Conservation (phyloP, 2,113 vertebrate species). For the Alosa alosa region DNA sequence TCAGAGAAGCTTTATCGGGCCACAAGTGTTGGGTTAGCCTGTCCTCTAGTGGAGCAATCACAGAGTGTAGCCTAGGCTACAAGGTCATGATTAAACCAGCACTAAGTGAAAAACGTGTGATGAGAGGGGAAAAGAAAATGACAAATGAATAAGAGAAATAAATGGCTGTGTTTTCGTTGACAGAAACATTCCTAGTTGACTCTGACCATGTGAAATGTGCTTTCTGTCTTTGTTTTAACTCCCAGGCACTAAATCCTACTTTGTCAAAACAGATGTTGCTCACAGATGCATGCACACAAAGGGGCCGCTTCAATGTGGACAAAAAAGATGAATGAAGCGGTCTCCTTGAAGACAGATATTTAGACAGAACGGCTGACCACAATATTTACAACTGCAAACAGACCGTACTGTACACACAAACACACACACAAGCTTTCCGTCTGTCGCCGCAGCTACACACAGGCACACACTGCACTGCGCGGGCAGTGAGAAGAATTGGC, state of each 20-base stretch:
- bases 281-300: conserved; percentile 13
- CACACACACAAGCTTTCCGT: background rate
- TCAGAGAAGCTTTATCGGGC: background rate
- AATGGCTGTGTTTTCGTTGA: background rate
- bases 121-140: background rate
- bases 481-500: conserved; percentile 67
- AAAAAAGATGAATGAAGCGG: conserved; percentile 16
- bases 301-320: background rate
- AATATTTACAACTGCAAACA: conserved; percentile 17
- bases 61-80: background rate
- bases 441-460: conserved; percentile 6
- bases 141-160: background rate
- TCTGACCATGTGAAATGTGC: background rate
- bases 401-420: conserved; percentile 46
- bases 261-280: conserved; percentile 17
- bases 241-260: conserved; percentile 16
- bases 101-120: background rate
- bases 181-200: background rate
- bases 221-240: background rate
- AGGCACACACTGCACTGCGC: conserved; percentile 35
- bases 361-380: conserved; percentile 6
- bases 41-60: background rate
- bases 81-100: background rate
- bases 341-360: conserved; percentile 18
- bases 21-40: background rate